These are phyloP conservation scores for Myioborus miniatus DNA, from an alignment of 2,797 vertebrate genomes.

Conservation along the genomic window DNA sequence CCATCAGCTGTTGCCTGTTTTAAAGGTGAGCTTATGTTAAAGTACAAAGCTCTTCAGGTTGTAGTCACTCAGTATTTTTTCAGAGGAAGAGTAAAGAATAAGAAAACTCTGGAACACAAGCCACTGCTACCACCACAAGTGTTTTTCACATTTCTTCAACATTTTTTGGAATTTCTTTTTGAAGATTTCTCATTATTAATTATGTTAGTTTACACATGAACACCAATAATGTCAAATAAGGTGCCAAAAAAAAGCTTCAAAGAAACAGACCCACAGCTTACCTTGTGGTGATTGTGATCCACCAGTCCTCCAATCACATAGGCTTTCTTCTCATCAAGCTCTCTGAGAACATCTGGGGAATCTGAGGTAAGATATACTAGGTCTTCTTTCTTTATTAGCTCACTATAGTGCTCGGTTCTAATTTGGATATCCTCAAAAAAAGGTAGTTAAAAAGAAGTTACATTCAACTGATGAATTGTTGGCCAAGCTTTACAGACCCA, in stretches of 20 bases:
- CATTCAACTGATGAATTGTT: neutral
- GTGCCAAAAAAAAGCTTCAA: neutral
- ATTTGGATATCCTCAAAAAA: constrained; percentile 88
- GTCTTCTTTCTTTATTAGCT: constrained; percentile 86
- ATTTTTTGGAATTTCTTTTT: neutral
- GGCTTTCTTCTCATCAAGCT: constrained; percentile 90
- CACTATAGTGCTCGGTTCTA: constrained; percentile 86
- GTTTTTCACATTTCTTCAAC: neutral
- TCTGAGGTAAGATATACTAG: constrained; percentile 96
- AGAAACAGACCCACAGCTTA: constrained; percentile 39
- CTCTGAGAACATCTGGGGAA: constrained; percentile 88
- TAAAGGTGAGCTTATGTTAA: neutral
- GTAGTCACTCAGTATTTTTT: neutral
- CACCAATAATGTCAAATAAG: neutral
- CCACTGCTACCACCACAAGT: neutral
- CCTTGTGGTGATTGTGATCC: constrained; percentile 99
- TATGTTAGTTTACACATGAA: neutral
- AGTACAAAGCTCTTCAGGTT: neutral
- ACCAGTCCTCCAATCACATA: constrained; percentile 98
- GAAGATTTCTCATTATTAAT: neutral
- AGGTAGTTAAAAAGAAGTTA: neutral
- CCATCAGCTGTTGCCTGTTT: neutral
- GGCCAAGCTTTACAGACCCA: neutral
- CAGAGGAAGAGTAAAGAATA: neutral
- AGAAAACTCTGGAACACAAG: neutral